Conservation (phyloP, 2,113 vertebrate genomes). For the Struthidea cinerea region DNA sequence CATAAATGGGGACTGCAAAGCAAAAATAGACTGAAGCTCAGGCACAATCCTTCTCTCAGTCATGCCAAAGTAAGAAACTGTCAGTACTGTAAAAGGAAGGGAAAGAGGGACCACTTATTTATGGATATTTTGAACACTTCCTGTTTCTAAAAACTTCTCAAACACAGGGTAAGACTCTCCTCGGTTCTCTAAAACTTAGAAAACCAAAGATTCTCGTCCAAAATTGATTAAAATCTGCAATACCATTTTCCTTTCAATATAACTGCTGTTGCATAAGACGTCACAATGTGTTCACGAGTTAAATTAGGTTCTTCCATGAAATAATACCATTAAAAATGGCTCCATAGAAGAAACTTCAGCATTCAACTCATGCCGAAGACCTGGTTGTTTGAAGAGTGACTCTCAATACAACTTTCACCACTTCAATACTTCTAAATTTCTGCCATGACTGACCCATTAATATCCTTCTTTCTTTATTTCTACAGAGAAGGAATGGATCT, state of each 20-base stretch:
- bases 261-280: background rate
- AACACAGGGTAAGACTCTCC: background rate
- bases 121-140: background rate
- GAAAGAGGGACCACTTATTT: background rate
- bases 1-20: background rate
- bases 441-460: background rate
- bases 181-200: background rate
- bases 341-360: background rate
- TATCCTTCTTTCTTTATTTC: background rate
- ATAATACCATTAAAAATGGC: background rate
- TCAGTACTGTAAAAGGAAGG: background rate
- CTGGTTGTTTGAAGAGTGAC: background rate
- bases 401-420: background rate
- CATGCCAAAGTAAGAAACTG: background rate
- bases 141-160: background rate
- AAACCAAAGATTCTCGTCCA: background rate
- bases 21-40: background rate
- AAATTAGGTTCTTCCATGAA: background rate
- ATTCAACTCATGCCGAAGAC: background rate
- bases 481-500: background rate
- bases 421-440: background rate
- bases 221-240: background rate
- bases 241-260: background rate
- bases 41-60: background rate
- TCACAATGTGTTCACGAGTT: fast-evolving